Evolutionary conservation across 2,888 invertebrate genomes (phyloP), one percentile per base, ranked within the genome.

Genomic region (Andrena praecox): DNA sequence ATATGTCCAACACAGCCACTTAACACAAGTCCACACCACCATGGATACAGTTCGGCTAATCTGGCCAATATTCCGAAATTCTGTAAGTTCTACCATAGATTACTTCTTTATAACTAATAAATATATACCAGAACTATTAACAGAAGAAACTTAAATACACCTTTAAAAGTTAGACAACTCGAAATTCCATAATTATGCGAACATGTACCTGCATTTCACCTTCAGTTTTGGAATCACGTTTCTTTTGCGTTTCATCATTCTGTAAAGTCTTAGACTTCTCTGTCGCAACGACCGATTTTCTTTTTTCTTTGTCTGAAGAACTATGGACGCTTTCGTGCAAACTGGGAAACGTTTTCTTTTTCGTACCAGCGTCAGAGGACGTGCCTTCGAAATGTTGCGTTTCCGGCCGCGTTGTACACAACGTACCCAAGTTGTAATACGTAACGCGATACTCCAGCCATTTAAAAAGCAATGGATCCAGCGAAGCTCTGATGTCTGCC

Each of bases 381-480:
- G 91, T 89, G 24, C 91, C 92, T 72, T 93, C 93, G 1, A 87
- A 84, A 16, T 87, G 91, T 54, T 82, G 89, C 20, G 68, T 75
- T 68, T 89, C 89, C 6, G 82, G 67, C 31, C 79, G 79, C 29
- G 86, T 90, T 16, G 87, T 59, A 4, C 76, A 77, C n/a, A 85
- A 59, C 6, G 85, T 83, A 66, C 89, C 90, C 27, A 90, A 86
- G 77, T 91, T 92, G 42, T 92, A 90, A 74, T 90, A 91, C n/a
- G 89, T 89, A 16, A 91, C 89, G 29, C 94, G 93, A 92, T 96
- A 97, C 0, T 95, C 94, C n/a, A 97, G 92, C 96, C 96, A 97
- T 56, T 95, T 94, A 69, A 96, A 94, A 12, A 97, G 91, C n/a
- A 96, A 93, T 0, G 96, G 96, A 92, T 97, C 96, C 0, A 96